Evolutionary conservation across 2,113 vertebrate genomes (phyloP).

Genomic region (Melanostigma gelatinosum): DNA sequence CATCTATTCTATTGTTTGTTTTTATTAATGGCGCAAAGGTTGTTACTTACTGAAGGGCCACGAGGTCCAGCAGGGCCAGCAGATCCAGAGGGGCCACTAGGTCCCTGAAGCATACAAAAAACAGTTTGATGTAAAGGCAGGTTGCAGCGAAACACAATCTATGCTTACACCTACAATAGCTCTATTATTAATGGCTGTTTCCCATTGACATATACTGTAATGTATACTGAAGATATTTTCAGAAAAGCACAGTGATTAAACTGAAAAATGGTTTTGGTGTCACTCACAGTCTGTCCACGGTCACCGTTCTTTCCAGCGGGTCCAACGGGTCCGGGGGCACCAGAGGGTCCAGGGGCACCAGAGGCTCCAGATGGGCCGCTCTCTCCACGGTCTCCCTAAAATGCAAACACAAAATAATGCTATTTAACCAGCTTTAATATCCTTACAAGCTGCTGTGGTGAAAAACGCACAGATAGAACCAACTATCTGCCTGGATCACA

Average conservation of each 20-base stretch:
- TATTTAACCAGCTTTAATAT: neutral
- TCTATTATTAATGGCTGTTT: neutral
- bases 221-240: neutral
- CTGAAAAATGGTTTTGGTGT: neutral
- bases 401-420: neutral
- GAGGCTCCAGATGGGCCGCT: slow-evolving; percentile 87
- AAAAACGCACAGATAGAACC: neutral
- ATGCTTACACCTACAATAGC: neutral
- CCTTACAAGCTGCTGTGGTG: neutral
- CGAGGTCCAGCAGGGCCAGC: slow-evolving; percentile 93
- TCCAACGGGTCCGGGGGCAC: slow-evolving; percentile 93
- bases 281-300: slow-evolving; percentile 95
- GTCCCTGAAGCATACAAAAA: slow-evolving; percentile 83
- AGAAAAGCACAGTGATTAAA: neutral
- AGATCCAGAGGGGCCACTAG: slow-evolving; percentile 90
- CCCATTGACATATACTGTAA: neutral
- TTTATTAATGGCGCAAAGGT: neutral
- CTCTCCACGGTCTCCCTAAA: slow-evolving; percentile 97
- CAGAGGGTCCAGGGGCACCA: slow-evolving; percentile 94
- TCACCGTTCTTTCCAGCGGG: slow-evolving; percentile 97
- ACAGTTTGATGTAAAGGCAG: neutral
- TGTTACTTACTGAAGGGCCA: slow-evolving; percentile 92
- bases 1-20: neutral
- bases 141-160: neutral
- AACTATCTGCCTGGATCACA: neutral